phyloP scores from a whole-genome alignment of 2,888 invertebrate species.

The Drosophila mayaguana region DNA sequence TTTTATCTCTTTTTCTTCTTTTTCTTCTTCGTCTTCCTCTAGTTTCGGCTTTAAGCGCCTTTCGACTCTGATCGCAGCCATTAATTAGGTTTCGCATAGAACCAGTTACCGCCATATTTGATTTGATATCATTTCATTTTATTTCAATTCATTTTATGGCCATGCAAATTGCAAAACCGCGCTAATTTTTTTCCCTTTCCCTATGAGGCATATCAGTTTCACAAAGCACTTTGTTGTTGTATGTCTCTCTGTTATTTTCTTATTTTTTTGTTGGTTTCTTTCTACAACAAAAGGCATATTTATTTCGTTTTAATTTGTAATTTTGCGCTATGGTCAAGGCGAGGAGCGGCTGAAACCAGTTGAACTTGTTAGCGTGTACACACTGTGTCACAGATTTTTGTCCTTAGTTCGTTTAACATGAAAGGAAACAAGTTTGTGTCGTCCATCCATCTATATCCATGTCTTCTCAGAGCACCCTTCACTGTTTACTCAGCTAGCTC shows the following conservation, averaged over 20 bases:
- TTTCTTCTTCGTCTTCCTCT: not conserved
- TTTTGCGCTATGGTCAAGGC: slow-evolving; percentile 75
- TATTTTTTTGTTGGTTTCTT: slow-evolving; percentile 42
- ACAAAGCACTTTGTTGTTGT: slow-evolving; percentile 38
- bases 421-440: slow-evolving; percentile 63
- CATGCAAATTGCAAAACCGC: slow-evolving; percentile 79
- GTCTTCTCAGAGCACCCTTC: slow-evolving; percentile 29
- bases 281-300: slow-evolving; percentile 74
- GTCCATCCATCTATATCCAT: slow-evolving; percentile 50
- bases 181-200: slow-evolving; percentile 65
- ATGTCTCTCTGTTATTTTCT: slow-evolving; percentile 15
- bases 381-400: slow-evolving; percentile 19
- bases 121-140: slow-evolving; percentile 51
- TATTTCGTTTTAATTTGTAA: slow-evolving; percentile 80
- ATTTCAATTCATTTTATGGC: slow-evolving; percentile 47
- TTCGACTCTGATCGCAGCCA: slow-evolving; percentile 53
- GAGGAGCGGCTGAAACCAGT: slow-evolving; percentile 57
- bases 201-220: slow-evolving; percentile 66
- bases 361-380: slow-evolving; percentile 62
- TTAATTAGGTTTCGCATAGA: slow-evolving; percentile 55
- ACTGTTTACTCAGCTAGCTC: slow-evolving; percentile 79
- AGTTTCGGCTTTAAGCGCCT: slow-evolving; percentile 58
- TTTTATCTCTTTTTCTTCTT: not conserved
- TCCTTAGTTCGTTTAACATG: slow-evolving; percentile 65
- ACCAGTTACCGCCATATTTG: slow-evolving; percentile 67